A percentile compares a stretch with the other conserved stretches of the same genome.
Conservation (phyloP, 2,888 invertebrate genomes). For the Netelia inedita region DNA sequence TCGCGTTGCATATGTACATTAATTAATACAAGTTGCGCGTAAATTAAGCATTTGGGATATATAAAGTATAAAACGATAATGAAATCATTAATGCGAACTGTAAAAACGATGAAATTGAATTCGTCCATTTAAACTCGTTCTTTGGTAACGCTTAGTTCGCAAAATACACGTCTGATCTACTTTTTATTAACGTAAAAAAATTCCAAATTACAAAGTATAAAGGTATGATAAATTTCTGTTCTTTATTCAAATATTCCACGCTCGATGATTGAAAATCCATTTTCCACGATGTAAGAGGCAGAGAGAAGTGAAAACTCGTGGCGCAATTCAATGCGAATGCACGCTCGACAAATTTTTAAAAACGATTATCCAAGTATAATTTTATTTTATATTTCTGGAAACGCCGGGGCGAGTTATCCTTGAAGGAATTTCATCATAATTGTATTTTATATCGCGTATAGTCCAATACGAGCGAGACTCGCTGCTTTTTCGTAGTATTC, state of each 20-base stretch:
- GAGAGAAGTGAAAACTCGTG: too few relatives aligned
- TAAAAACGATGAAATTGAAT: too few relatives aligned
- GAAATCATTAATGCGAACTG: too few relatives aligned
- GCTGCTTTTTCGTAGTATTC: slow-evolving; percentile 50
- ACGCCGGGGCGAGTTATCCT: not conserved
- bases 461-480: not conserved
- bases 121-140: too few relatives aligned
- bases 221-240: slow-evolving; percentile 10
- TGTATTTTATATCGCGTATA: slow-evolving; percentile 7
- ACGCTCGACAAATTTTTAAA: not conserved
- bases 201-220: slow-evolving; percentile 9
- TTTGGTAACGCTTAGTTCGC: slow-evolving; percentile 70
- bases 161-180: slow-evolving; percentile 54
- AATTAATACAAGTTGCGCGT: too few relatives aligned
- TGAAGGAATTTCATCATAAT: slow-evolving; percentile 19
- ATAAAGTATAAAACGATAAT: too few relatives aligned
- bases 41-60: too few relatives aligned
- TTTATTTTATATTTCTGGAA: slow-evolving; percentile 7
- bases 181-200: slow-evolving; percentile 73
- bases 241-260: not conserved
- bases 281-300: not conserved
- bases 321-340: too few relatives aligned
- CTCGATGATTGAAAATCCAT: not conserved
- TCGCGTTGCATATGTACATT: too few relatives aligned
- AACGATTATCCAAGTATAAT: not conserved